Evolutionary conservation across 1,140 invertebrate species (phyloP).

Genomic region (Drosophila pallidifrons): DNA sequence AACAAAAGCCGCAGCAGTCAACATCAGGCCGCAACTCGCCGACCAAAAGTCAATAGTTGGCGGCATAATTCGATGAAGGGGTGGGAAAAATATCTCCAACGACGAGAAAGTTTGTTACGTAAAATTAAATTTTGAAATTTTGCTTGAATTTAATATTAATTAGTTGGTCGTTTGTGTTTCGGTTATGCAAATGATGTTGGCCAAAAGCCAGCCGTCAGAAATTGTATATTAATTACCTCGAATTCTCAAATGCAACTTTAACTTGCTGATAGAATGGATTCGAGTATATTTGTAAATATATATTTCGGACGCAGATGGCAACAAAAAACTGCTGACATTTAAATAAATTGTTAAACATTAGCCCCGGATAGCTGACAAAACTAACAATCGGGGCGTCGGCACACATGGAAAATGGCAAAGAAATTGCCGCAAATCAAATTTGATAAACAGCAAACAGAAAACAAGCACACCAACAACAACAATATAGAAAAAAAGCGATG

Average conservation of each 20-base stretch:
- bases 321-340: constrained; percentile 75
- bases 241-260: not conserved
- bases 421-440: constrained; percentile 82
- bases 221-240: constrained; percentile 70
- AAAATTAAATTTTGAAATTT: constrained; percentile 76
- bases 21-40: constrained; percentile 37
- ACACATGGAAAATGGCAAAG: constrained; percentile 79
- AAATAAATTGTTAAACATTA: constrained; percentile 81
- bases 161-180: constrained; percentile 69
- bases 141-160: constrained; percentile 81
- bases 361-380: constrained; percentile 60
- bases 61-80: constrained; percentile 30
- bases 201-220: constrained; percentile 28
- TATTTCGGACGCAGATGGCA: constrained; percentile 1
- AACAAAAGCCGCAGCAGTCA: constrained; percentile 69
- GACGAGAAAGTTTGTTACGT: constrained; percentile 54
- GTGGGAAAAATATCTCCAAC: not conserved
- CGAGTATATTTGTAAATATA: not conserved
- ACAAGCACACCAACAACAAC: not conserved
- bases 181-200: constrained; percentile 67
- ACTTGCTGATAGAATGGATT: constrained; percentile 5
- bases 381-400: constrained; percentile 53
- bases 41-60: constrained; percentile 77
- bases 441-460: constrained; percentile 67
- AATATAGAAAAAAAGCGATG: constrained; percentile 25